Evolutionary conservation across 2,797 vertebrate genomes (phyloP).

Genomic region (Podarcis siculus): DNA sequence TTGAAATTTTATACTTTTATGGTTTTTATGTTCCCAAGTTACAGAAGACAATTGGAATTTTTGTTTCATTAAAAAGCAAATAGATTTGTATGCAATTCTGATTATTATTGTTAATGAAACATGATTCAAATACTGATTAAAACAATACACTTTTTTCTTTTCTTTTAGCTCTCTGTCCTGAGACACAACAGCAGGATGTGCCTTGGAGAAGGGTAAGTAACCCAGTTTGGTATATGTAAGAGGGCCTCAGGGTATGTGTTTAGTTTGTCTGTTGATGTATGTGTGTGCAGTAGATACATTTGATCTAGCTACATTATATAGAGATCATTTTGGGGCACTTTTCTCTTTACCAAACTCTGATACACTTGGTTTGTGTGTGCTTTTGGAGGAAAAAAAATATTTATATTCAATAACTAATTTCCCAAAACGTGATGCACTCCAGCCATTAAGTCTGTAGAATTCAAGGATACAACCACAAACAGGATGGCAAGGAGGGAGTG

Average conservation of each 20-base stretch:
- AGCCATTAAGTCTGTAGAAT: neutral
- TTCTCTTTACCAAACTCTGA: neutral
- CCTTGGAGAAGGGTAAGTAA: conserved; percentile 81
- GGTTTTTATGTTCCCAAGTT: neutral
- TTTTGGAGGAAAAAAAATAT: neutral
- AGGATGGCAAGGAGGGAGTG: neutral
- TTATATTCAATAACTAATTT: neutral
- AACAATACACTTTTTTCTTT: conserved; percentile 46
- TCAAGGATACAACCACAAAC: neutral
- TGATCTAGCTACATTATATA: neutral
- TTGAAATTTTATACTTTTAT: neutral
- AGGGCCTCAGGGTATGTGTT: neutral
- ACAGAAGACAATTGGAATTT: neutral
- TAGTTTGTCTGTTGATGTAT: neutral
- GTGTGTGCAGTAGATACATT: neutral
- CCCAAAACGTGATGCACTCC: neutral
- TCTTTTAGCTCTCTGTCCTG: conserved; percentile 89
- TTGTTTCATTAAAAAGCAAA: neutral
- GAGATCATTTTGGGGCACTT: neutral
- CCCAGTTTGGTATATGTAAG: conserved; percentile 28
- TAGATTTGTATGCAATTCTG: neutral
- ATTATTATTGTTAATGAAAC: neutral
- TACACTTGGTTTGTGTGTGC: neutral
- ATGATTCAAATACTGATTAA: fast-evolving
- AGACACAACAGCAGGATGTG: conserved; percentile 90